Base-by-base conservation (phyloP, 1,140 invertebrate genomes). In the Chlorops oryzae region DNA sequence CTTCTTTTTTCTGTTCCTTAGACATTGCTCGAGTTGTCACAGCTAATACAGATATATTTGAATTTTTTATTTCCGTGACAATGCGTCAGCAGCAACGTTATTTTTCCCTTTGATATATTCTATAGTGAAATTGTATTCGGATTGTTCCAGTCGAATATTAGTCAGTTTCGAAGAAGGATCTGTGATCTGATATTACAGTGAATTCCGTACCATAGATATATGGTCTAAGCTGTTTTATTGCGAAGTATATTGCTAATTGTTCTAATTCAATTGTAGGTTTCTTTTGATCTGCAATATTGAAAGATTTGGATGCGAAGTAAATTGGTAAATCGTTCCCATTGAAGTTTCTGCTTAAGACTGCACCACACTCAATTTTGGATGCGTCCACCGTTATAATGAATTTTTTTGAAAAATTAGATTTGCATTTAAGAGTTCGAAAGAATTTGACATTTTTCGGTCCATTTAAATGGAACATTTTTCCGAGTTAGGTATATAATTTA, bases 141-240 rank as follows among this genome's bases (percentile, higher is more conserved):
- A 49, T 63, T 61, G 47, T 32, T 32, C 28, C 15, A 32, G 28
- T 32, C 28, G 28, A 15, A 32, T 32, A 9, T 15, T 32, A 32
- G 28, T 32, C 28, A 32, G 15, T 15, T 32, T 32, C 15, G 28
- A 32, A 10, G 28, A 32, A 9, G 28, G 28, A 32, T 32, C n/a
- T n/a, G n/a, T 79, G 74, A 53, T 80, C 76, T 1, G 75, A 77
- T 24, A 65, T 46, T 4, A 78, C 57, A 6, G 32, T 68, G 53
- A 78, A 78, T 28, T 68, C 48, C 21, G 15, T 63, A 13, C 68
- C 66, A 40, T 63, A 65, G n/a, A 80, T 43, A 57, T 74, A 80
- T 21, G 59, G 57, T 50, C 61, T 39, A 45, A 76, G 77, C 37
- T 74, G 51, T 51, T 73, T 60, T 2, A 73, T 57, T 3, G 65